phyloP scores from a whole-genome alignment of 2,797 vertebrate genomes.

The Coreius guichenoti region DNA sequence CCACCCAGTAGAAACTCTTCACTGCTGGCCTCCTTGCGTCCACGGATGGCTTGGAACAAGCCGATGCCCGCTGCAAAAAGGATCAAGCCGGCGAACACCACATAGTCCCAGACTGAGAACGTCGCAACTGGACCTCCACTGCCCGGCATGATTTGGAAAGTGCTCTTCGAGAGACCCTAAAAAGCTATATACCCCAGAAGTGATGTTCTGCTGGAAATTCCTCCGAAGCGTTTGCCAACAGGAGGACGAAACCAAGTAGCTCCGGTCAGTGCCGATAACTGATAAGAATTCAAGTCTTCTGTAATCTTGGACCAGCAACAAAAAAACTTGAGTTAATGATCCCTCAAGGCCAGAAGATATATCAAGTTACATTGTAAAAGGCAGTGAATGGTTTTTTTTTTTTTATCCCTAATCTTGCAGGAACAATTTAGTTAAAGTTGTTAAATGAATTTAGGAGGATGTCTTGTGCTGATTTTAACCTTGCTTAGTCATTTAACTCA shows the following conservation, averaged over 20 bases:
- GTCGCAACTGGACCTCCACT: slow-evolving; percentile 73
- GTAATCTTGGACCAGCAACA: slow-evolving; percentile 58
- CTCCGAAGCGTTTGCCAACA: neutral
- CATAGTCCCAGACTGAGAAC: slow-evolving; percentile 85
- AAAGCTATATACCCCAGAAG: neutral
- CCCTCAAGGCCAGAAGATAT: slow-evolving; percentile 67
- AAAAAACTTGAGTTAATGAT: slow-evolving; percentile 79
- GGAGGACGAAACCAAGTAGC: slow-evolving; percentile 19
- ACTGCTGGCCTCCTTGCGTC: slow-evolving; percentile 74
- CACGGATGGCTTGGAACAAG: slow-evolving; percentile 79
- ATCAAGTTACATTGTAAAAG: slow-evolving; percentile 61
- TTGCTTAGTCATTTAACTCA: neutral
- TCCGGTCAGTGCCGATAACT: slow-evolving; percentile 21
- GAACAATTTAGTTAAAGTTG: neutral
- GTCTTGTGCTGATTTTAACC: neutral
- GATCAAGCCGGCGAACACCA: slow-evolving; percentile 80
- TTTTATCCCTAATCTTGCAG: slow-evolving; percentile 20
- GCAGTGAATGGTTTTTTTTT: slow-evolving; percentile 12
- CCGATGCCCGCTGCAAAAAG: slow-evolving; percentile 74
- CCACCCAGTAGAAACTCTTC: slow-evolving; percentile 81
- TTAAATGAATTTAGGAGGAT: slow-evolving; percentile 3
- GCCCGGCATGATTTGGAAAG: slow-evolving; percentile 69
- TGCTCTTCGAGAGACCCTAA: neutral
- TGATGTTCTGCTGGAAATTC: slow-evolving; percentile 15
- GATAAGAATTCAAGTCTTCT: slow-evolving; percentile 21